A percentile compares a stretch with the other conserved stretches of the same genome.
These are phyloP conservation scores for Asbolus verrucosus DNA, from an alignment of 1,140 invertebrate species.

Conservation along the genomic window DNA sequence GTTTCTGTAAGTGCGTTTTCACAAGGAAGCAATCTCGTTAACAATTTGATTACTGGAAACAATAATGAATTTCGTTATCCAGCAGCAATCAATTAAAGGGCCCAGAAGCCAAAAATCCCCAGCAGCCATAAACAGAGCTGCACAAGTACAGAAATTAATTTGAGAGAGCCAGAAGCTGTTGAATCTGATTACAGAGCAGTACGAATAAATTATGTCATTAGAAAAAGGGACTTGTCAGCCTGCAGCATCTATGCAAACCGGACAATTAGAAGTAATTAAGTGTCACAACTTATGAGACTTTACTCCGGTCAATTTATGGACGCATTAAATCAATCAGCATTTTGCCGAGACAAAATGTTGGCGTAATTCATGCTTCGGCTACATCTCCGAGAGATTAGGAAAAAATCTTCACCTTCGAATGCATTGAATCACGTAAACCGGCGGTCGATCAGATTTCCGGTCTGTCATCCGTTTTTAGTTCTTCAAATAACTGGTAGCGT, in stretches of 20 bases:
- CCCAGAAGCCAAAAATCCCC: too few relatives aligned
- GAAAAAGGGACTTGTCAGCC: slow-evolving; percentile 37
- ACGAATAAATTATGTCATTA: slow-evolving; percentile 44
- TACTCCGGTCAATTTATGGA: not conserved
- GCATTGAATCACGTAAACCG: slow-evolving; percentile 40
- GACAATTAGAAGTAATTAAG: slow-evolving; percentile 36
- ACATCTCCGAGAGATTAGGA: not conserved
- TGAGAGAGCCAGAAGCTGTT: slow-evolving; percentile 14
- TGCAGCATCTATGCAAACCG: slow-evolving; percentile 25
- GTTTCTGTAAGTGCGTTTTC: too few relatives aligned
- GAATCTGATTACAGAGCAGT: slow-evolving; percentile 20
- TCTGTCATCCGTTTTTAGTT: slow-evolving; percentile 23
- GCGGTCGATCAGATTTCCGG: slow-evolving; percentile 43
- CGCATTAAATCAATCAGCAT: not conserved
- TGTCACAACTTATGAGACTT: slow-evolving; percentile 39
- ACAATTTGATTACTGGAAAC: not conserved
- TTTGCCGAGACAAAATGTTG: not conserved
- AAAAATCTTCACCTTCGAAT: not conserved
- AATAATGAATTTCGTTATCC: slow-evolving; percentile 3
- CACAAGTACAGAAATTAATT: slow-evolving; percentile 6
- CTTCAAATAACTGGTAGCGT: slow-evolving; percentile 16
- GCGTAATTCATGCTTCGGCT: too few relatives aligned
- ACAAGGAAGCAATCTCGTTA: too few relatives aligned
- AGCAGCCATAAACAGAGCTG: not conserved
- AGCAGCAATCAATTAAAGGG: slow-evolving; percentile 31